Evolutionary conservation across 2,888 invertebrate genomes (phyloP).

Genomic region (Dicyrtoma fusca): DNA sequence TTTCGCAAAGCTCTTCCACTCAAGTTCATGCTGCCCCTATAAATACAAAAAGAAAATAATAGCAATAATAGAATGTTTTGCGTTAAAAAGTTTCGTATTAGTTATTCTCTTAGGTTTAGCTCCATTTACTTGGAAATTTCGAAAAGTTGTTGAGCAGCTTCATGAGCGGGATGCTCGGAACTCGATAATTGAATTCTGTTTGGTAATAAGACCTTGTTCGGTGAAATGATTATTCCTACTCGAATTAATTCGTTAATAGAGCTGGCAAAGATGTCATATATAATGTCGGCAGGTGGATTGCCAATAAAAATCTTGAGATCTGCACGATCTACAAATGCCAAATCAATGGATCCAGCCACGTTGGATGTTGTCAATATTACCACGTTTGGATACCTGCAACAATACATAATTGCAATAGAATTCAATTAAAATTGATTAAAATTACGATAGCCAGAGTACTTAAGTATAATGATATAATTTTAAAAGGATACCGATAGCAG

Average conservation of each 20-base stretch:
- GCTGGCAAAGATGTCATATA: conserved; percentile 79
- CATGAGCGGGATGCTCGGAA: background rate
- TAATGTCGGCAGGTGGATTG: conserved; percentile 75
- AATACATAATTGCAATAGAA: too few relatives aligned
- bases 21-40: conserved; percentile 64
- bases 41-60: too few relatives aligned
- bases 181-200: background rate
- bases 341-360: conserved; percentile 88
- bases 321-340: conserved; percentile 94
- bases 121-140: conserved; percentile 60
- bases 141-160: conserved; percentile 58
- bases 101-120: background rate
- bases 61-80: too few relatives aligned
- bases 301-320: conserved; percentile 91
- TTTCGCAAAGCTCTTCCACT: conserved; percentile 85
- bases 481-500: too few relatives aligned
- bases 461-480: too few relatives aligned
- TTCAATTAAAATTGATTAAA: too few relatives aligned
- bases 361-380: conserved; percentile 94
- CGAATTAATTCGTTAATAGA: conserved; percentile 81
- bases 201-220: conserved; percentile 4
- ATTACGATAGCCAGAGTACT: too few relatives aligned
- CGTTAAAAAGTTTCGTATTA: too few relatives aligned
- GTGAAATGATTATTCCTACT: conserved; percentile 62
- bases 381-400: conserved; percentile 76